A percentile compares a stretch with the other conserved stretches of the same genome.
Evolutionary conservation across 2,888 invertebrate genomes (phyloP).

Genomic region (Cryptus armator): DNA sequence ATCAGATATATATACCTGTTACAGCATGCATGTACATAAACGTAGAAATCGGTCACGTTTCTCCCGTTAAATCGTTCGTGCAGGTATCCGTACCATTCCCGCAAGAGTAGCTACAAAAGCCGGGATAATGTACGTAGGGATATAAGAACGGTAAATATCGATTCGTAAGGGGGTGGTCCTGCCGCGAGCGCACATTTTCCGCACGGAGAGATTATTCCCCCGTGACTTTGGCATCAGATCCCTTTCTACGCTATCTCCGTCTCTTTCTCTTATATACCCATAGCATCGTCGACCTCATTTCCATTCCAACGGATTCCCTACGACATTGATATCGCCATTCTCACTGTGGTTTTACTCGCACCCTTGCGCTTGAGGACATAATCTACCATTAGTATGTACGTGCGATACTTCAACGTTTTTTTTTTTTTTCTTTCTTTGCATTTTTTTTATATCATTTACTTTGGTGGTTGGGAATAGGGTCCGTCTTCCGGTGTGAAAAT

Average conservation of each 20-base stretch:
- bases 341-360: constrained; percentile 1
- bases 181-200: constrained; percentile 20
- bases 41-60: constrained; percentile 37
- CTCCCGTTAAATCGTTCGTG: constrained; percentile 39
- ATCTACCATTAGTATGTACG: not conserved
- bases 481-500: constrained; percentile 18
- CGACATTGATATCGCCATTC: constrained; percentile 20
- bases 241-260: not conserved
- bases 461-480: not conserved
- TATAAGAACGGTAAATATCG: constrained; percentile 34
- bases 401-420: not conserved
- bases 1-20: not conserved
- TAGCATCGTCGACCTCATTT: constrained; percentile 11
- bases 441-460: not conserved
- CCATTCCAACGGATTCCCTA: constrained; percentile 19
- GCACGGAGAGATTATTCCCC: constrained; percentile 39
- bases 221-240: constrained; percentile 1
- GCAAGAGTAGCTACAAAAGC: not conserved
- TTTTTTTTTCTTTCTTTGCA: not conserved
- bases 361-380: constrained; percentile 9
- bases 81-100: not conserved
- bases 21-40: not conserved
- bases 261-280: not conserved
- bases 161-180: constrained; percentile 3
- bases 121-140: constrained; percentile 33